Percentiles rank a stretch among this genome's conserved stretches.
These are phyloP conservation scores for Netelia melanura DNA, from an alignment of 2,888 invertebrate species.

Conservation along the genomic window DNA sequence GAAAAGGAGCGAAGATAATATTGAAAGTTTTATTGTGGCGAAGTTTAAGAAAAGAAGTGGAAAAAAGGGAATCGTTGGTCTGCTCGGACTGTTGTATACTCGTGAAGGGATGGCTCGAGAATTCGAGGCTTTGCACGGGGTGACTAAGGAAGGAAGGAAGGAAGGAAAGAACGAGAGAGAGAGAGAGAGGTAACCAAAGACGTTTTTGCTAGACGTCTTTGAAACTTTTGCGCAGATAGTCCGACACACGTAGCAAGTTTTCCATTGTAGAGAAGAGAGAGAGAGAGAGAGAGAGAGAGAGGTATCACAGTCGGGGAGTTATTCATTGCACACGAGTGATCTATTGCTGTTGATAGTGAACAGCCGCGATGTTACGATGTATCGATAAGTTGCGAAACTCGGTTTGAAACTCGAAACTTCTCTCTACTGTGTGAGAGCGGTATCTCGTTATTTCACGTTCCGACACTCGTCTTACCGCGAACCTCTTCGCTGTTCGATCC, in stretches of 20 bases:
- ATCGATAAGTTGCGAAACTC: constrained; percentile 61
- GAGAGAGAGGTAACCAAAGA: constrained; percentile 8
- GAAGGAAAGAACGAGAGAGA: not conserved
- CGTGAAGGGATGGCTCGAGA: constrained; percentile 23
- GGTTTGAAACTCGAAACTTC: constrained; percentile 20
- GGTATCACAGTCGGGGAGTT: constrained; percentile 58
- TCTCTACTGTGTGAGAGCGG: not conserved
- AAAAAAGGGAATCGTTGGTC: constrained; percentile 15
- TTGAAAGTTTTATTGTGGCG: not conserved
- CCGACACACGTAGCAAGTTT: constrained; percentile 45
- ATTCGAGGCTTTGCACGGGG: constrained; percentile 14
- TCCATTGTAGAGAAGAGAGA: constrained; percentile 46
- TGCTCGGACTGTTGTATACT: constrained; percentile 21
- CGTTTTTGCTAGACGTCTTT: constrained; percentile 24
- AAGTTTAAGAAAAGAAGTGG: constrained; percentile 17
- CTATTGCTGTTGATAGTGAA: constrained; percentile 62
- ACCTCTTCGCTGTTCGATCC: not conserved
- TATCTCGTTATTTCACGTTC: not conserved
- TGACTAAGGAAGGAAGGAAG: not conserved
- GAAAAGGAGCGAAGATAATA: not conserved
- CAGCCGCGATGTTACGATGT: constrained; percentile 41
- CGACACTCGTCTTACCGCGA: not conserved
- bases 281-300: constrained; percentile 26
- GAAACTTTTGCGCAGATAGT: constrained; percentile 62
- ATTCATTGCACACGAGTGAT: constrained; percentile 60